These are phyloP conservation scores for Archaeoteleia sp. DNA, from an alignment of 2,888 invertebrate species.

Conservation along the genomic window DNA sequence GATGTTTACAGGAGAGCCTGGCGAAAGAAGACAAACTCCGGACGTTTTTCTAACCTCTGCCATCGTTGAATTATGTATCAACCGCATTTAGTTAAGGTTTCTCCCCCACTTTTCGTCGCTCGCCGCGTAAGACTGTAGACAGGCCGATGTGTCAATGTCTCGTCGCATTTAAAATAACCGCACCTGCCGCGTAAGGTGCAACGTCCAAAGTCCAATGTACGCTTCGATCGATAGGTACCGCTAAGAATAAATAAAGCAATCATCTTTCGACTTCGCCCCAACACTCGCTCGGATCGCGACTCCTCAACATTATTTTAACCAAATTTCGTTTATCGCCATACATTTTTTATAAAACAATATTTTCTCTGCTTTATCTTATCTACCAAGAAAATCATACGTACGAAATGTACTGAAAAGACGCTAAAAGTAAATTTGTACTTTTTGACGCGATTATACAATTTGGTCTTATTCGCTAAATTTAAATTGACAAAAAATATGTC, in stretches of 20 bases:
- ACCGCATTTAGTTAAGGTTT: constrained; percentile 37
- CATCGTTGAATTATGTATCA: constrained; percentile 49
- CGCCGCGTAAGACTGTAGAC: constrained; percentile 26
- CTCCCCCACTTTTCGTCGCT: constrained; percentile 20
- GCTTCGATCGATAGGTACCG: constrained; percentile 51
- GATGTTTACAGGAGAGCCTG: constrained; percentile 22
- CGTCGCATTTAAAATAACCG: constrained; percentile 53
- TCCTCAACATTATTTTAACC: too few species aligned
- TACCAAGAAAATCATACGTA: too few species aligned
- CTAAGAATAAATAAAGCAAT: constrained; percentile 51
- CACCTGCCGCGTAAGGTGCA: constrained; percentile 52
- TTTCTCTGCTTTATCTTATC: too few species aligned
- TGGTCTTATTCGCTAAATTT: too few species aligned
- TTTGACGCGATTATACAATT: too few species aligned
- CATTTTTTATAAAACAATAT: too few species aligned
- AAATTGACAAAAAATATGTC: too few species aligned
- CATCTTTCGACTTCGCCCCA: constrained; percentile 49
- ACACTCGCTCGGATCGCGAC: constrained; percentile 42
- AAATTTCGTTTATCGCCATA: too few species aligned
- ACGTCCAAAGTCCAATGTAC: constrained; percentile 53
- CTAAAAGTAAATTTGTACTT: too few species aligned
- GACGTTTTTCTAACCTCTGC: constrained; percentile 47
- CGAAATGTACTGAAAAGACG: too few species aligned
- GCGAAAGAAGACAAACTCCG: constrained; percentile 29
- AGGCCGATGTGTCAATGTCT: constrained; percentile 44